A percentile compares a stretch with the other conserved stretches of the same genome.
These are phyloP conservation scores for Rhinogobius similis DNA, from an alignment of 2,113 vertebrate species.

Conservation along the genomic window DNA sequence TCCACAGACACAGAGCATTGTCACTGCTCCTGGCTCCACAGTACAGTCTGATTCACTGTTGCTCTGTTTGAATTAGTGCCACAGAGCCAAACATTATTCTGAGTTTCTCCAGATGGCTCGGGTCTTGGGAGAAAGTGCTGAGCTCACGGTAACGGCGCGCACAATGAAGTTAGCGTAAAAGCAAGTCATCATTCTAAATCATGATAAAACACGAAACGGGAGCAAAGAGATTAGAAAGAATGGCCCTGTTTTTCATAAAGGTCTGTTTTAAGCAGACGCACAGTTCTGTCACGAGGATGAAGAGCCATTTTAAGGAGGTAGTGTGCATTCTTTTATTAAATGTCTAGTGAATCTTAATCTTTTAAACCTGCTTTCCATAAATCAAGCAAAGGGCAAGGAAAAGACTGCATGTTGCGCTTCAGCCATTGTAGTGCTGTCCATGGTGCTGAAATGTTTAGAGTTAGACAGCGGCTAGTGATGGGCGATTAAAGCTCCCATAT, in stretches of 20 bases:
- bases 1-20: neutral
- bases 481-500: no score
- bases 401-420: neutral
- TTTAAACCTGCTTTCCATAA: no score
- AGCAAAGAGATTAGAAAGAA: neutral
- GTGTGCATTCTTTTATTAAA: no score
- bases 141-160: neutral
- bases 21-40: neutral
- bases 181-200: neutral
- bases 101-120: neutral
- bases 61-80: constrained; percentile 4
- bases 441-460: neutral
- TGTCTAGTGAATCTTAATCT: neutral
- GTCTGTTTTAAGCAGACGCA: neutral
- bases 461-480: neutral
- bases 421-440: neutral
- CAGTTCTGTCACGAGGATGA: neutral
- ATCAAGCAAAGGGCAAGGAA: neutral
- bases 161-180: neutral
- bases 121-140: neutral
- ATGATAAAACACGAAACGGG: neutral
- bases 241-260: neutral
- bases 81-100: neutral
- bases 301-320: neutral
- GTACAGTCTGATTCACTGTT: neutral